Conservation (phyloP, 2,113 vertebrate species). For the Panurus biarmicus region DNA sequence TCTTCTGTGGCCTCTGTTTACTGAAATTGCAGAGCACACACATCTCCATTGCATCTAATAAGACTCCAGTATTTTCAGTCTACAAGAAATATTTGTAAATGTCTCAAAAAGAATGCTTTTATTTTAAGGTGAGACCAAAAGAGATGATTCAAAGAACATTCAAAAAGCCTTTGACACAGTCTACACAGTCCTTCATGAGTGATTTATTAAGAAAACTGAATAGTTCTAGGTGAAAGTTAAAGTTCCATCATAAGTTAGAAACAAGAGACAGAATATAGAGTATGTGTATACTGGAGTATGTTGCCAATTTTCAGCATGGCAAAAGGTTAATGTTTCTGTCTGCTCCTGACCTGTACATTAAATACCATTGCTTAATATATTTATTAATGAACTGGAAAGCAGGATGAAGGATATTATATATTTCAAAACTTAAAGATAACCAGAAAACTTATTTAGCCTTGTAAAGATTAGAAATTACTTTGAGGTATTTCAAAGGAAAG, state of each 20-base stretch:
- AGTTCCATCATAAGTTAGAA: not conserved
- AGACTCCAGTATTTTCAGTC: not conserved
- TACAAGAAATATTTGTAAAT: not conserved
- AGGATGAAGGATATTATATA: not conserved
- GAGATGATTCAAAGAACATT: not conserved
- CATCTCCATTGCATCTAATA: not conserved
- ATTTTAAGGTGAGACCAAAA: not conserved
- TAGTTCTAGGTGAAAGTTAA: not conserved
- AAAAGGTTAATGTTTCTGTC: constrained; percentile 10
- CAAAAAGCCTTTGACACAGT: not conserved
- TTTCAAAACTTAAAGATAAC: constrained; percentile 7
- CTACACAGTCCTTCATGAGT: not conserved
- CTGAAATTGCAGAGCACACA: not conserved
- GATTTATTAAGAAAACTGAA: not conserved
- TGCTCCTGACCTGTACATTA: not conserved
- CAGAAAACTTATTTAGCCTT: not conserved
- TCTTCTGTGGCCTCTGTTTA: not conserved
- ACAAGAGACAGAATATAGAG: not conserved
- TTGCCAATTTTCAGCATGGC: constrained; percentile 3
- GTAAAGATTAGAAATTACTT: not conserved
- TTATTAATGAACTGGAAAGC: constrained; percentile 13
- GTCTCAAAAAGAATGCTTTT: not conserved
- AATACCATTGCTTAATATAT: not conserved
- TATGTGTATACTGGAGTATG: not conserved
- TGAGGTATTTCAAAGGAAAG: not conserved